These are phyloP conservation scores for Drosophila micromelanica DNA, from an alignment of 1,140 invertebrate genomes.

Conservation along the genomic window DNA sequence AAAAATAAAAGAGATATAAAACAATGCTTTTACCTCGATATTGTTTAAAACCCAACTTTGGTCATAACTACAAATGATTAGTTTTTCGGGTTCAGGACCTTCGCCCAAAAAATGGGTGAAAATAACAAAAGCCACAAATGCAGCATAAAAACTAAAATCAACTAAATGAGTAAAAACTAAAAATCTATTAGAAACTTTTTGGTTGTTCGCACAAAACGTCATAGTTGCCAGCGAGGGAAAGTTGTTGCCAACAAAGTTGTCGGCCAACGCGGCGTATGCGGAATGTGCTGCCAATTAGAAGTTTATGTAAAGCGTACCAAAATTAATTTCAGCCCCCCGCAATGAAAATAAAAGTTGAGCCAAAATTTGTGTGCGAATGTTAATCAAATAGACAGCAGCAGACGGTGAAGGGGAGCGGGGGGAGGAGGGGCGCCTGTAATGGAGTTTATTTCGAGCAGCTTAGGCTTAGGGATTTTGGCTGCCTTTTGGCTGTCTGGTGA, in stretches of 20 bases:
- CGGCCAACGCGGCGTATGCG: constrained; percentile 65
- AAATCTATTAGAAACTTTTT: constrained; percentile 80
- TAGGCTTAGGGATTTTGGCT: constrained; percentile 37
- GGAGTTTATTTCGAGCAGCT: constrained; percentile 22
- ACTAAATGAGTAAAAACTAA: constrained; percentile 73
- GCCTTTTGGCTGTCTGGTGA: constrained; percentile 48
- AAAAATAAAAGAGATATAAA: background rate
- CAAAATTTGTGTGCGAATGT: constrained; percentile 70
- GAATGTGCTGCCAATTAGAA: constrained; percentile 81
- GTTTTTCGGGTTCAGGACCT: constrained; percentile 30
- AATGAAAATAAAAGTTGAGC: constrained; percentile 55
- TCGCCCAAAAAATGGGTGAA: constrained; percentile 10
- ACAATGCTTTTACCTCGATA: constrained; percentile 15
- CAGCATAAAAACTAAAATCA: constrained; percentile 16
- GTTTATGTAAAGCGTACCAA: constrained; percentile 65
- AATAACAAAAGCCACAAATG: constrained; percentile 3
- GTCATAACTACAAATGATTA: constrained; percentile 69
- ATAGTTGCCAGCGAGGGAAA: constrained; percentile 36
- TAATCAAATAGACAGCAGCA: constrained; percentile 65
- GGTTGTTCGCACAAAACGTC: constrained; percentile 42
- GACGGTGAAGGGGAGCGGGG: too few species aligned
- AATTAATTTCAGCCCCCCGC: constrained; percentile 66
- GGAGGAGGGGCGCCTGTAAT: background rate
- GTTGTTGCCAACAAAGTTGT: constrained; percentile 34
- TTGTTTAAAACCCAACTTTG: constrained; percentile 38